Evolutionary conservation across 2,888 invertebrate genomes (phyloP), one percentile per base, ranked within the genome.

Genomic region (Drosophila melanosoma): DNA sequence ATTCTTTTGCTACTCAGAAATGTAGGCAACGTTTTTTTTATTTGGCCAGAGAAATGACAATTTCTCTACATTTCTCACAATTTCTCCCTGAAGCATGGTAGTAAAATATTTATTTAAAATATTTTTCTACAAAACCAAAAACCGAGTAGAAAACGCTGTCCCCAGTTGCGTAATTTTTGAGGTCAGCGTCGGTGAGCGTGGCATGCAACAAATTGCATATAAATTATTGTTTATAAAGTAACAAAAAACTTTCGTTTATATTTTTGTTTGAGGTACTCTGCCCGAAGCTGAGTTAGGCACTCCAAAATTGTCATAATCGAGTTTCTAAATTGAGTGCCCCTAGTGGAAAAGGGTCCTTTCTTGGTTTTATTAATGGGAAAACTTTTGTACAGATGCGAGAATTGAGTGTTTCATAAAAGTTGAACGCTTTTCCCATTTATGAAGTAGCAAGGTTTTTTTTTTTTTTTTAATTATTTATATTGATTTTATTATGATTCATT

Each of bases 161-260:
- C 33, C 70, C n/a, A 57, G 36, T 49, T 54, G 40, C 68, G 61
- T 61, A 56, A 35, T 23, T 66, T 69, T 71, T 63, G 60, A 45
- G 52, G 66, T 62, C 60, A 70, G 23, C 23, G 15, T 45, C 36
- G 23, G 32, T 20, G 20, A 61, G 68, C 12, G n/a, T n/a, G n/a
- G 53, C 36, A 32, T 68, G 67, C 69, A 61, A 70, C 51, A 75
- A 78, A 70, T 69, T 81, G 70, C 64, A 71, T 73, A 69, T 75
- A 70, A 63, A 74, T 77, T 75, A 62, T 68, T 58, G 68, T 72
- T 70, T 70, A 69, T 70, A 48, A 79, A 73, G 67, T 79, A 57
- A 67, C 12, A 36, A 59, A 45, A 45, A 80, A 77, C 49, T 74
- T 74, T 79, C 59, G 32, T 58, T 64, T 52, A 33, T 59, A 40